Percentiles rank a stretch among this genome's conserved stretches.
Evolutionary conservation across 92 coral and sea anemone genomes (phyloP).

Genomic region (Porites divaricata): DNA sequence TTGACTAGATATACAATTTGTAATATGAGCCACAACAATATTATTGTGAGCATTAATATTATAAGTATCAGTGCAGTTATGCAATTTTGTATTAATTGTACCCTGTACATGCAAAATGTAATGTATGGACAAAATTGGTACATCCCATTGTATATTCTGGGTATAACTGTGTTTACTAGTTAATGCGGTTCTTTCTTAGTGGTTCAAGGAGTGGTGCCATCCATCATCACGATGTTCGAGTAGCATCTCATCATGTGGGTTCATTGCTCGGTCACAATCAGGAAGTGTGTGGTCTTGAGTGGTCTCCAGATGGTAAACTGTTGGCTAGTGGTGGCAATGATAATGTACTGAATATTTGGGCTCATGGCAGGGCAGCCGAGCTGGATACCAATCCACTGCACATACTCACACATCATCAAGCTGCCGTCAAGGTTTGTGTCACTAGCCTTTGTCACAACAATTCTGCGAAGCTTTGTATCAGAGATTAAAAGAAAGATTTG

Average conservation of each 20-base stretch:
- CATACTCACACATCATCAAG: conserved; percentile 87
- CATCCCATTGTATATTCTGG: no score
- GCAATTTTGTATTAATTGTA: no score
- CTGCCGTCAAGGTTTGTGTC: conserved; percentile 85
- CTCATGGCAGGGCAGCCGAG: conserved; percentile 38
- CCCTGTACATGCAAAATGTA: no score
- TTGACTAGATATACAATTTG: no score
- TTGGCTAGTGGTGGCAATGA: conserved; percentile 99
- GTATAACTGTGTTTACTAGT: background rate
- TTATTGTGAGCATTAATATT: no score
- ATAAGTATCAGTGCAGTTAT: no score
- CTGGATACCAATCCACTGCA: conserved; percentile 54
- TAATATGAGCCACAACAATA: no score
- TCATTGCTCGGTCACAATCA: conserved; percentile 88
- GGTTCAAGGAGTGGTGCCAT: conserved; percentile 94
- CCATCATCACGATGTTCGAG: conserved; percentile 93
- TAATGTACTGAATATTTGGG: conserved; percentile 92
- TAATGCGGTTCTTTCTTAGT: conserved; percentile 40
- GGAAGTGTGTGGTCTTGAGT: conserved; percentile 93
- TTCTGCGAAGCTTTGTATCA: no score
- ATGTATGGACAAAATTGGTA: no score
- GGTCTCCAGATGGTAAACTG: conserved; percentile 95
- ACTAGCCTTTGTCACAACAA: no score
- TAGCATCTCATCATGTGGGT: conserved; percentile 83
- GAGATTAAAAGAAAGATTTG: no score